Conservation (phyloP, 2,888 invertebrate genomes). For the Thyatira batis region DNA sequence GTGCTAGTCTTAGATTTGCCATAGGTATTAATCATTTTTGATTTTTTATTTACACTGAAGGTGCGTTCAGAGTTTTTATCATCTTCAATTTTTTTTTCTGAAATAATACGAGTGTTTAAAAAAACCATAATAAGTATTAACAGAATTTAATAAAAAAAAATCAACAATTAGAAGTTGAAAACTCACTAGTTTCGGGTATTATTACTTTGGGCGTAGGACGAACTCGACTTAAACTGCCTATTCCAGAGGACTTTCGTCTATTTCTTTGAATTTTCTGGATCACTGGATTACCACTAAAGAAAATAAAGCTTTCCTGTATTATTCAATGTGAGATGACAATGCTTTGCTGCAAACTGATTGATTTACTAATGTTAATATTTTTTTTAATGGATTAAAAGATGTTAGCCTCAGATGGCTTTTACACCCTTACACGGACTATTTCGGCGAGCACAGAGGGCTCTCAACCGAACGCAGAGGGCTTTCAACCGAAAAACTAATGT, state of each 20-base stretch:
- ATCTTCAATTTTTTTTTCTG: constrained; percentile 51
- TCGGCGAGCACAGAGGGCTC: no score
- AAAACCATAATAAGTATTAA: no score
- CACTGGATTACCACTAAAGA: constrained; percentile 60
- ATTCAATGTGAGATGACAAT: not conserved
- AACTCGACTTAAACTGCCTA: constrained; percentile 63
- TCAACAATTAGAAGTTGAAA: constrained; percentile 1
- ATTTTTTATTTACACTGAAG: constrained; percentile 62
- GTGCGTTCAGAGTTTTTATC: constrained; percentile 43
- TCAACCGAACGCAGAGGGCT: no score
- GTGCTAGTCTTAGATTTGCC: constrained; percentile 35
- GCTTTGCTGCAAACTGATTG: not conserved
- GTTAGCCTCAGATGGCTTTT: no score
- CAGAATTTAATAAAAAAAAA: constrained; percentile 9
- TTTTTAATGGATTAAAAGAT: no score
- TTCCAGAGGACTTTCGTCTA: constrained; percentile 49
- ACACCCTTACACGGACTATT: no score
- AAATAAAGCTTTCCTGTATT: not conserved
- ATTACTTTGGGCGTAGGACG: constrained; percentile 48
- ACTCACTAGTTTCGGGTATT: constrained; percentile 46
- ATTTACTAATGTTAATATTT: no score
- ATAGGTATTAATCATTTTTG: constrained; percentile 66
- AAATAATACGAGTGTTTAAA: constrained; percentile 30
- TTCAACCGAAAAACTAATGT: no score
- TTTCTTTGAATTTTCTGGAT: constrained; percentile 65